Percentiles rank a stretch among this genome's conserved stretches.
These are phyloP conservation scores for Pluvianellus socialis DNA, from an alignment of 2,113 vertebrate species.

Conservation along the genomic window DNA sequence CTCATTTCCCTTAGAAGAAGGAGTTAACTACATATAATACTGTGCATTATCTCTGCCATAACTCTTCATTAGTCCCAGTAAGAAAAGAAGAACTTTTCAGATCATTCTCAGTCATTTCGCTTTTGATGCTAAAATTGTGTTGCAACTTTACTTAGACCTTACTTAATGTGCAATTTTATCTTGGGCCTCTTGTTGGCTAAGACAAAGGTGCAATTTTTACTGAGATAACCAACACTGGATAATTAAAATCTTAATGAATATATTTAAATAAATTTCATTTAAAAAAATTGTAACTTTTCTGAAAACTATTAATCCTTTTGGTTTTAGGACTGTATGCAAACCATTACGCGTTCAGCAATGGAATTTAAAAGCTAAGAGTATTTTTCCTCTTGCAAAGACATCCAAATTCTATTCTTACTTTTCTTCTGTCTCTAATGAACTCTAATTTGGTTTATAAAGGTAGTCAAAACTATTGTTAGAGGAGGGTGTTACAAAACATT, in stretches of 20 bases:
- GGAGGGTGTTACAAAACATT: neutral
- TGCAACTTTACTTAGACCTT: neutral
- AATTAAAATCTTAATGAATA: neutral
- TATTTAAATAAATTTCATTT: neutral
- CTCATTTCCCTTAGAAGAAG: neutral
- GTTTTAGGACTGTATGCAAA: rapidly evolving
- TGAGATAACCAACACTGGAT: neutral
- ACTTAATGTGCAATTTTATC: neutral
- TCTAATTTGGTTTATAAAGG: neutral
- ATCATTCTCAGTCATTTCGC: neutral
- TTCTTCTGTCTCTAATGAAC: neutral
- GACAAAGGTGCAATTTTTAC: neutral
- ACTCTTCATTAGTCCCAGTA: neutral
- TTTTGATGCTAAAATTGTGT: neutral
- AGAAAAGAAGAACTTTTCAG: neutral
- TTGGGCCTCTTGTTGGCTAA: neutral
- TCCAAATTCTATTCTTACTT: neutral
- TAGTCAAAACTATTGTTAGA: neutral
- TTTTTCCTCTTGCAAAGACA: neutral
- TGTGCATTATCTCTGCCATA: neutral
- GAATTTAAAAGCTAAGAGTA: neutral
- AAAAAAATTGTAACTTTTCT: neutral
- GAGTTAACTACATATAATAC: neutral
- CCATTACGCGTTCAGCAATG: neutral
- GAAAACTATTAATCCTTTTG: neutral